Evolutionary conservation across 2,888 invertebrate genomes (phyloP), one percentile per base, ranked within the genome.

Genomic region (Nebria salina): DNA sequence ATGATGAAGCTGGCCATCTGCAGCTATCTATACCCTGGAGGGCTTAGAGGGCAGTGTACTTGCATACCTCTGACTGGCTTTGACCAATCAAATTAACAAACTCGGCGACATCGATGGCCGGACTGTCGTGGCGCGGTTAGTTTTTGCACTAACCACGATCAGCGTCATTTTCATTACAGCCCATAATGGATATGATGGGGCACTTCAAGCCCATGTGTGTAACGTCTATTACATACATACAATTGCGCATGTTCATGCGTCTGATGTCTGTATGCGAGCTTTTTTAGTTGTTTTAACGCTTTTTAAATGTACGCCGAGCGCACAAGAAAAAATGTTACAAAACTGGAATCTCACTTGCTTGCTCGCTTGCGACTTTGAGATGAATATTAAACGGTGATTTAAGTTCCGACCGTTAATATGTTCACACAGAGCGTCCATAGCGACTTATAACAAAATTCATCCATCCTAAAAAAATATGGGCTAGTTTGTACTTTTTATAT

Each of bases 81-180:
- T 54, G 54, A 54, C 54, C 68, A 26, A 68, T 68, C 9, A 68
- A 68, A 68, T 68, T 68, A 68, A 68, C 68, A 68, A 68, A 68
- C 68, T 2, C 68, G 68, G 68, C 68, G 68, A 68, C 68, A 68
- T 68, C 68, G 68, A 54, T 54, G 54, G 54, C 54, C 13, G 15
- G 2, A 15, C 68, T 13, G 68, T 68, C n/a, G 68, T 15, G 68
- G 68, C 68, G 68, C 68, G 68, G 68, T 13, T 9, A 68, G n/a
- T 68, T 68, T 68, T 68, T 68, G 68, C 68, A 68, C 68, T 68
- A 54, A 54, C 8, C 54, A 34, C 54, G 13, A 54, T 13, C 54
- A 54, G 54, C 54, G 54, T 54, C 54, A 54, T 54, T 54, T 54
- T 54, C 54, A 54, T 54, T 54, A 54, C 54, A 54, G 4, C 54